phyloP scores from a whole-genome alignment of 2,797 vertebrate species.

The Ibycter americanus region DNA sequence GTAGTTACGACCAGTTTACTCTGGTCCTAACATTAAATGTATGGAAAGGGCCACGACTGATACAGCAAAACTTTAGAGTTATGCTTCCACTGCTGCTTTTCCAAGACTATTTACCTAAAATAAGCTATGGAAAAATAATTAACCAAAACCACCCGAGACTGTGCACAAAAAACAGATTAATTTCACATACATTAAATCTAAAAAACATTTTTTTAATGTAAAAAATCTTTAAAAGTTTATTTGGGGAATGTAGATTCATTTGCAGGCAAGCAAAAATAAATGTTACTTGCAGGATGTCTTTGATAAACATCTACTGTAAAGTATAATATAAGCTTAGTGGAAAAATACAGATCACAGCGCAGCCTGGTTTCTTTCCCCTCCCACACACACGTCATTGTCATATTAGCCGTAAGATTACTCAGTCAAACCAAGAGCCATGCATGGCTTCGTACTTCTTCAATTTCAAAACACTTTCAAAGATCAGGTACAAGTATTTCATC shows the following conservation, averaged over 20 bases:
- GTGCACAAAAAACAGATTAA: neutral
- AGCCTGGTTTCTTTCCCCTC: neutral
- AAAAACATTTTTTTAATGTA: neutral
- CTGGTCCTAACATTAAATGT: no score
- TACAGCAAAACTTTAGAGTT: neutral
- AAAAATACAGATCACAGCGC: constrained; percentile 18
- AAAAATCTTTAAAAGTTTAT: neutral
- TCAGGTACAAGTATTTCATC: neutral
- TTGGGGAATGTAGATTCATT: neutral
- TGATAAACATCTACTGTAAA: neutral
- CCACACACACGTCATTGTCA: neutral
- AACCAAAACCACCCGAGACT: neutral
- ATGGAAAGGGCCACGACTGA: neutral
- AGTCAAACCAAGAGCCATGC: neutral
- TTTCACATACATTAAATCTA: neutral
- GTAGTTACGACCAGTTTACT: neutral
- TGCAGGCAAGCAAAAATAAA: neutral
- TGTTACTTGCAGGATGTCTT: neutral
- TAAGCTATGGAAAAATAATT: neutral
- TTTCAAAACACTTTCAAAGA: neutral
- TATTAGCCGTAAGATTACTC: neutral
- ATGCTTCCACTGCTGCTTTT: neutral
- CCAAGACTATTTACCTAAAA: neutral
- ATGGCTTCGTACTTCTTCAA: neutral
- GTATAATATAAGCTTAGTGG: neutral